Conservation (phyloP, 2,888 invertebrate species). For the Saturnia japonica region DNA sequence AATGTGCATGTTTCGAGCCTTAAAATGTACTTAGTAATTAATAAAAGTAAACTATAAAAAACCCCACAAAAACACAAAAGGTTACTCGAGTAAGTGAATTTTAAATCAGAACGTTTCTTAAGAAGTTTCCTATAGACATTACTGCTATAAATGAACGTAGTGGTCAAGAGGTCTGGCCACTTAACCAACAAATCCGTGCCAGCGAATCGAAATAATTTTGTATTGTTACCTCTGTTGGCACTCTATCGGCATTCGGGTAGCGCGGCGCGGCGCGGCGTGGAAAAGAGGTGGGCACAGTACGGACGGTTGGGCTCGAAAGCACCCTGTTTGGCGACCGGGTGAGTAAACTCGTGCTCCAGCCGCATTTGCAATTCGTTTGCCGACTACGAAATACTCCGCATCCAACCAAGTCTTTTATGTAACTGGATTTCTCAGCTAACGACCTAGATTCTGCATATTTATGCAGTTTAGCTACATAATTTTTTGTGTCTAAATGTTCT, state of each 20-base stretch:
- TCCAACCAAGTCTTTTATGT: slow-evolving; percentile 68
- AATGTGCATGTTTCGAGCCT: too few relatives aligned
- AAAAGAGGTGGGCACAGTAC: slow-evolving; percentile 28
- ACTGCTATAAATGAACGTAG: background rate
- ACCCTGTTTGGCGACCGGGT: slow-evolving; percentile 62
- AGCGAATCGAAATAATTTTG: slow-evolving; percentile 26
- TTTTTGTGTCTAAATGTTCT: slow-evolving; percentile 43
- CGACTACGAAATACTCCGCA: slow-evolving; percentile 66
- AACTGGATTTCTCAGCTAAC: slow-evolving; percentile 71
- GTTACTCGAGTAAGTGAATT: background rate
- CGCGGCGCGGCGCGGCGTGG: slow-evolving; percentile 17
- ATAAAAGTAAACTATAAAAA: too few relatives aligned
- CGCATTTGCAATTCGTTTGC: slow-evolving; percentile 70
- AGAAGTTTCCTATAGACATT: background rate
- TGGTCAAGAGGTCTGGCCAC: background rate
- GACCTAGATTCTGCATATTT: slow-evolving; percentile 69
- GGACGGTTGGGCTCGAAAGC: slow-evolving; percentile 29
- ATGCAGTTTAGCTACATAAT: slow-evolving; percentile 61
- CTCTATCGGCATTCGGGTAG: slow-evolving; percentile 46
- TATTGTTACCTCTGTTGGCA: slow-evolving; percentile 40
- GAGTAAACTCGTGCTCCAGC: slow-evolving; percentile 60
- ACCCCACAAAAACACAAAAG: background rate
- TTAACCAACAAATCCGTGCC: slow-evolving; percentile 10
- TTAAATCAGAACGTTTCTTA: background rate
- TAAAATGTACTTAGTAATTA: too few relatives aligned